Evolutionary conservation across 2,113 vertebrate species (phyloP), one percentile per base, ranked within the genome.

Genomic region (Ornithorhynchus anatinus): DNA sequence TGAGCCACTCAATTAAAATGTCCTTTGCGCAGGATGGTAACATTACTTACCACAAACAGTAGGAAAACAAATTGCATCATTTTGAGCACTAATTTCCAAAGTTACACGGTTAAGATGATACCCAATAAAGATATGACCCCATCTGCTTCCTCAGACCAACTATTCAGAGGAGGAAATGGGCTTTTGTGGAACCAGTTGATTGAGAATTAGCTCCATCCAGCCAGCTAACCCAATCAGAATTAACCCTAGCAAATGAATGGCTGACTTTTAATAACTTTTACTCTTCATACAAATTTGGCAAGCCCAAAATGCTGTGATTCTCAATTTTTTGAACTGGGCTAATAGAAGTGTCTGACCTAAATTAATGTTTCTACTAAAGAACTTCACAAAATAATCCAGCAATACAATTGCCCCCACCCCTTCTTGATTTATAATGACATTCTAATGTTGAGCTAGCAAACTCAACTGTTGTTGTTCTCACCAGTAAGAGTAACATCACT

Each of bases 251-350:
- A 52, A 51, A 36, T 71, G 69, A 68, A 35, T 84, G 73, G 63
- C 61, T 70, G 38, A 40, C 69, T 57, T 59, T 71, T 54, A 77
- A 74, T 77, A 47, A 47, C 35, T 80, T 73, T 62, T 33, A 47
- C 61, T 68, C 47, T 6, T 69, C n/a, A 37, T 20, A 39, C 15
- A 9, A 42, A 33, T 31, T 38, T 16, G 29, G 43, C 77, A 43
- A 65, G 35, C 37, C 65, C n/a, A n/a, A n/a, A n/a, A n/a, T n/a
- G n/a, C n/a, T n/a, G n/a, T n/a, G n/a, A n/a, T n/a, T n/a, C n/a
- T n/a, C n/a, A n/a, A n/a, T n/a, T n/a, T n/a, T n/a, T n/a, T n/a
- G n/a, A n/a, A n/a, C n/a, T n/a, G n/a, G n/a, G n/a, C n/a, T n/a
- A n/a, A 15, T 47, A 25, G 27, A 47, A 25, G 6, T 6, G 22